phyloP scores from a whole-genome alignment of 1,140 invertebrate genomes.

The Aphelenchoides avenae region DNA sequence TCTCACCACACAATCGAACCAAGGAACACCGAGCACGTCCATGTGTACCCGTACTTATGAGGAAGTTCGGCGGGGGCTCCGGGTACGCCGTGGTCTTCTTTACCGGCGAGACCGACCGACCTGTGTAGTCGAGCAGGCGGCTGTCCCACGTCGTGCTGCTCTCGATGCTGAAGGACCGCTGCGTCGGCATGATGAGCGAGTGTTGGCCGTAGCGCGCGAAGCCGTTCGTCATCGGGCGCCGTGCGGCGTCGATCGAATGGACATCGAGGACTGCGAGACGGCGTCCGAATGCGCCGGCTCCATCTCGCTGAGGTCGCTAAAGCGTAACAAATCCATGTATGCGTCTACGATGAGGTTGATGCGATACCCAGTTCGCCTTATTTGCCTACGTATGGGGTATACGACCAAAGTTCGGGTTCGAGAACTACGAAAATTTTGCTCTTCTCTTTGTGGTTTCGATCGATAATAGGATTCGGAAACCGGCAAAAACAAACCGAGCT shows the following conservation, averaged over 20 bases:
- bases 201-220: constrained; percentile 1
- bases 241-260: constrained; percentile 30
- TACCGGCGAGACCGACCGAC: constrained; percentile 40
- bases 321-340: constrained; percentile 6
- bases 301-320: constrained; percentile 14
- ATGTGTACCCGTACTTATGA: constrained; percentile 33
- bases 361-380: no score
- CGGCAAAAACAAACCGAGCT: no score
- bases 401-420: no score
- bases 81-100: constrained; percentile 41
- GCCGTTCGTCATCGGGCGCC: neutral
- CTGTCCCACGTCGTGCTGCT: constrained; percentile 48
- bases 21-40: neutral
- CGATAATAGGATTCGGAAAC: no score
- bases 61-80: constrained; percentile 36
- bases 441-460: no score
- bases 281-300: constrained; percentile 30
- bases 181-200: neutral
- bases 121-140: constrained; percentile 37
- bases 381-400: no score
- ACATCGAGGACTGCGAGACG: constrained; percentile 44
- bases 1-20: constrained; percentile 3
- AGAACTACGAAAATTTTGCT: no score
- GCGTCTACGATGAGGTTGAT: neutral
- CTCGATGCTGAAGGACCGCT: constrained; percentile 31